A percentile compares a stretch with the other conserved stretches of the same genome.
phyloP scores from a whole-genome alignment of 2,113 vertebrate genomes.

The Embiotoca jacksoni region DNA sequence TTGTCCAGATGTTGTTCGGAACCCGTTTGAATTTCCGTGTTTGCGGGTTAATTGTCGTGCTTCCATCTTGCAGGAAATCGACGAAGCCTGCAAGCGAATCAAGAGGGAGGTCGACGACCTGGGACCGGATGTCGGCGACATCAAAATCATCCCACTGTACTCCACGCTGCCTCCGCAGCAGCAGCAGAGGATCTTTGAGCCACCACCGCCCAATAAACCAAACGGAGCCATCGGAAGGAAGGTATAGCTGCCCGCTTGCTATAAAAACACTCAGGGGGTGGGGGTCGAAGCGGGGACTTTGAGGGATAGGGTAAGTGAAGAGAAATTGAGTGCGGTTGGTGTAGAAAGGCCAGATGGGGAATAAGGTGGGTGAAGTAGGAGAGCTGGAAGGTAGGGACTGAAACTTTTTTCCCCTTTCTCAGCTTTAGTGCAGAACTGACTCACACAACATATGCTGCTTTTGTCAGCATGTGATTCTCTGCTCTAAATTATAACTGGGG shows the following conservation, averaged over 20 bases:
- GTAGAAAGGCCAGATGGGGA: slow-evolving; percentile 61
- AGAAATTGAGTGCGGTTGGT: slow-evolving; percentile 43
- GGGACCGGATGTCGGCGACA: slow-evolving; percentile 95
- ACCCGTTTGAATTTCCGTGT: slow-evolving; percentile 43
- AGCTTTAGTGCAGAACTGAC: slow-evolving; percentile 83
- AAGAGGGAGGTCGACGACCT: slow-evolving; percentile 97
- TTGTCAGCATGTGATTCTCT: slow-evolving; percentile 80
- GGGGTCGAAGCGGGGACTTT: slow-evolving; percentile 16
- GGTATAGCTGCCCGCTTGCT: slow-evolving; percentile 79
- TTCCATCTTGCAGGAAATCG: slow-evolving; percentile 90
- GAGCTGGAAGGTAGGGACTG: slow-evolving; percentile 59
- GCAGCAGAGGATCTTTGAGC: slow-evolving; percentile 96
- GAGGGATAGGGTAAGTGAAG: slow-evolving; percentile 27
- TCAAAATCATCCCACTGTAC: slow-evolving; percentile 98
- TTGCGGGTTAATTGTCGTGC: slow-evolving; percentile 48
- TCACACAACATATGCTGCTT: slow-evolving; percentile 85
- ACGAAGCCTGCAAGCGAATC: slow-evolving; percentile 98
- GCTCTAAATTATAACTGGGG: slow-evolving; percentile 80
- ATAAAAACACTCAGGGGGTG: slow-evolving; percentile 30
- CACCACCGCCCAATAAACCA: slow-evolving; percentile 94
- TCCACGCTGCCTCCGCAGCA: slow-evolving; percentile 97
- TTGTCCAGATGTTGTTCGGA: slow-evolving; percentile 59
- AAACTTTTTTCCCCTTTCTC: slow-evolving; percentile 60
- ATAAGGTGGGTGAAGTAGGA: slow-evolving; percentile 56
- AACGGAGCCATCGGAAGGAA: slow-evolving; percentile 96